phyloP scores from a whole-genome alignment of 2,888 invertebrate species.

The Platycheirus rosarum region DNA sequence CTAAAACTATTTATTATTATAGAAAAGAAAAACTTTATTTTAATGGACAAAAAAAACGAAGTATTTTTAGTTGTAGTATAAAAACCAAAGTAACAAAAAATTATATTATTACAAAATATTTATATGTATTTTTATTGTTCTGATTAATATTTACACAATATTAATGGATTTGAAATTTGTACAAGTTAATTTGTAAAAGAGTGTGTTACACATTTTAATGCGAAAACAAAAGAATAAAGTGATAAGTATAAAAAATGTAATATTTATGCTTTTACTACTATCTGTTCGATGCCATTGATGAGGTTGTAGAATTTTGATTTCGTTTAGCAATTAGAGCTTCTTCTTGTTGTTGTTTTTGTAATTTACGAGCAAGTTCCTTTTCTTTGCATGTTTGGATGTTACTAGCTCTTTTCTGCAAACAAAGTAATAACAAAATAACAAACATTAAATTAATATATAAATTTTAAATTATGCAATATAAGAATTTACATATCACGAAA shows the following conservation, averaged over 20 bases:
- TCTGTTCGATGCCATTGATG: slow-evolving; percentile 64
- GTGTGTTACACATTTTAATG: slow-evolving; percentile 29
- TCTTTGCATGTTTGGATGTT: slow-evolving; percentile 81
- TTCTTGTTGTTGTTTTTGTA: slow-evolving; percentile 81
- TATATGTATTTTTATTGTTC: slow-evolving; percentile 20
- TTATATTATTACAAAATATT: not conserved
- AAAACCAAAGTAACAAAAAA: slow-evolving; percentile 59
- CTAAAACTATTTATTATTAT: slow-evolving; percentile 23
- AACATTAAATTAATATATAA: no score
- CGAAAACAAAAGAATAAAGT: slow-evolving; percentile 24
- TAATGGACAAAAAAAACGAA: slow-evolving; percentile 7
- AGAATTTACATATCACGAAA: no score
- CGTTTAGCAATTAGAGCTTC: slow-evolving; percentile 80
- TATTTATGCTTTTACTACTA: slow-evolving; percentile 27
- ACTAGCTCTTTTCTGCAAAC: slow-evolving; percentile 80
- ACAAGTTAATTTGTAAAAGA: slow-evolving; percentile 48
- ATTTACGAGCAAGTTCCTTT: slow-evolving; percentile 80
- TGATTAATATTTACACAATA: slow-evolving; percentile 53
- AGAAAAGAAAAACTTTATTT: slow-evolving; percentile 4
- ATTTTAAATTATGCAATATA: no score
- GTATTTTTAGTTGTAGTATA: slow-evolving; percentile 59
- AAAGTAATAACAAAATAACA: slow-evolving; percentile 21
- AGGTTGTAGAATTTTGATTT: slow-evolving; percentile 46
- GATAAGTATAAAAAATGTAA: slow-evolving; percentile 24
- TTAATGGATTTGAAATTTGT: slow-evolving; percentile 33